Evolutionary conservation across 1,140 invertebrate species (phyloP), one percentile per base, ranked within the genome.

Genomic region (Bombyx mandarina): DNA sequence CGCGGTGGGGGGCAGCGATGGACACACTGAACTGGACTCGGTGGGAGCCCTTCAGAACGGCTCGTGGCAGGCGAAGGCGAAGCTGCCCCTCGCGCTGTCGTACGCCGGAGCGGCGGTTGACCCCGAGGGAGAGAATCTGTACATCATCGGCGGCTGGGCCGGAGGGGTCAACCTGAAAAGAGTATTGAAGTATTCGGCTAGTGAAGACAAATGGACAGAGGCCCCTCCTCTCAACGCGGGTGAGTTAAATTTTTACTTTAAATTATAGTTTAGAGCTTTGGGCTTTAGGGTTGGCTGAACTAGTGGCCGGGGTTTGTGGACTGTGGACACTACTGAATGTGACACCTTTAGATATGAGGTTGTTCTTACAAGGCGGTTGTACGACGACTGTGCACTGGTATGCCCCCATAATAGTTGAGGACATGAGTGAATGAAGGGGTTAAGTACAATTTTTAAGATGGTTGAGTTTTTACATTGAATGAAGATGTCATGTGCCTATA

Each of bases 1-100:
- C 80, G 94, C 93, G 9, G 89, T 94, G 57, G 94, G 94, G 10
- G 95, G 95, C 7, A 93, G 93, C 57, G 94, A 96, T 83, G 95
- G 95, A 9, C 75, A 76, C 62, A 61, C 65, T 3, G 76, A 79
- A n/a, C 18, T 82, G 87, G 56, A 92, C 90, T 69, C 96, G 93
- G 94, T 89, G 81, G 56, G 71, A 59, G 63, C 58, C 58, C 45
- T 62, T 8, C n/a, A 6, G 55, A 22, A 76, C 88, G 46, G 91
- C 90, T 61, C 49, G 42, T 96, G 95, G 95, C 84, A 79, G 1
- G 81, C 86, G 52, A 79, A 91, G n/a, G 88, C 91, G 2, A 82
- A 88, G 43, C 79, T 96, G 61, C 90, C 91, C 10, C 85, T 92
- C 51, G 91, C 93, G 5, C 85, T 93, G 63, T 93, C 92, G 63